Evolutionary conservation across 2,113 vertebrate species (phyloP), one percentile per base, ranked within the genome.

Genomic region (Pseudorasbora parva): DNA sequence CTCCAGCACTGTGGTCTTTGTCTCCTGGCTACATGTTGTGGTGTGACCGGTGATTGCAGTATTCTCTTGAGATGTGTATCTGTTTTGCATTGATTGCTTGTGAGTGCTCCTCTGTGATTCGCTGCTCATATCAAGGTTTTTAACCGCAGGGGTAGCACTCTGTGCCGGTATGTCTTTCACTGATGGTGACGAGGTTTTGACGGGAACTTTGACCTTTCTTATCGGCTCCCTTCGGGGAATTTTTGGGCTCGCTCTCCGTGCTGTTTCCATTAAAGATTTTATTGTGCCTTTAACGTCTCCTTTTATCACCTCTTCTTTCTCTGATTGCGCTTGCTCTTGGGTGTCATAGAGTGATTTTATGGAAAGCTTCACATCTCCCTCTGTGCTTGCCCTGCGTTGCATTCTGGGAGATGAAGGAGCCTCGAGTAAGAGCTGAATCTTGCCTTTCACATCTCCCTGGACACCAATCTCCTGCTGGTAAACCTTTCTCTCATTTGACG

Each of bases 231-330:
- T 90, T 84, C 51, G 90, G 60, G 83, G 86, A 84, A 90, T 89
- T 87, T 93, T 93, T 47, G 92, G 89, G 82, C 90, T 86, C 86
- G 93, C 92, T 79, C 93, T 92, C 77, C 95, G 93, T 51, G 94
- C 93, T 45, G 91, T 94, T 91, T 95, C 93, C 90, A 94, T 10
- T 85, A 94, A 87, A 12, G 94, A 93, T 87, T 94, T 95, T 88
- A 95, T 92, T 0, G 92, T 92, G 27, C 92, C 93, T 91, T 94
- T 94, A 62, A 92, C 92, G 30, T 93, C 94, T 72, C 93, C 94
- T 82, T 91, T 93, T 87, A 93, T 89, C 76, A 93, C 91, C 81
- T 94, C 91, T 72, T 94, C 93, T 87, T 91, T 93, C 80, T 95
- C 93, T 66, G 78, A 51, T 86, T 89, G 92, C 68, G 72, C 88